A percentile compares a stretch with the other conserved stretches of the same genome.
Conservation (phyloP, 1,140 invertebrate genomes). For the Bursaphelenchus mucronatus region DNA sequence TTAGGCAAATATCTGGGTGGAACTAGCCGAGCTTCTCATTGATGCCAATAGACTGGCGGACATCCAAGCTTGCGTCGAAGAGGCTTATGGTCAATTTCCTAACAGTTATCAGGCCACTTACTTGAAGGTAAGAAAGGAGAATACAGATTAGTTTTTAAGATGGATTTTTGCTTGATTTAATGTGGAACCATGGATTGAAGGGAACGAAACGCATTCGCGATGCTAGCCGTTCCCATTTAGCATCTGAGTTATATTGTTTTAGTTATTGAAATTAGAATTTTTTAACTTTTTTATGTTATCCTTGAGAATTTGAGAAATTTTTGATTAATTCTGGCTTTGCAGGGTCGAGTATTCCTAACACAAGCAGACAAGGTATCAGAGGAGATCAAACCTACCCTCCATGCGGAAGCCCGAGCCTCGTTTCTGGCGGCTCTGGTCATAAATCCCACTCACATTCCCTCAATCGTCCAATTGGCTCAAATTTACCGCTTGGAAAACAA, state of each 20-base stretch:
- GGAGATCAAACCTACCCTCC: slow-evolving; percentile 7
- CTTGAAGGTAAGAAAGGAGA: slow-evolving; percentile 41
- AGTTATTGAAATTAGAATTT: too few species aligned
- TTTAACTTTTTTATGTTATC: slow-evolving; percentile 5
- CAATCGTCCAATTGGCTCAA: slow-evolving; percentile 39
- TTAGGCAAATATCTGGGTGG: slow-evolving; percentile 58
- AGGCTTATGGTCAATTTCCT: slow-evolving; percentile 55
- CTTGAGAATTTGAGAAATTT: too few species aligned
- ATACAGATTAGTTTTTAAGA: slow-evolving; percentile 7
- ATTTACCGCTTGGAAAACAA: slow-evolving; percentile 50
- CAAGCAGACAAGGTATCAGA: slow-evolving; percentile 35
- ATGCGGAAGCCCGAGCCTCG: slow-evolving; percentile 44
- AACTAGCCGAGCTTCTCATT: slow-evolving; percentile 58
- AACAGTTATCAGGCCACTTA: slow-evolving; percentile 59
- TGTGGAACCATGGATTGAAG: not conserved
- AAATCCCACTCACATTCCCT: slow-evolving; percentile 44
- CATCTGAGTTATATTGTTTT: too few species aligned
- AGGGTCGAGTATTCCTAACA: slow-evolving; percentile 48
- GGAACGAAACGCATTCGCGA: too few species aligned
- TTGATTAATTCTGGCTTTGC: not conserved
- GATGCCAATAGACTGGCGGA: slow-evolving; percentile 45
- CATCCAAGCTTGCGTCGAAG: slow-evolving; percentile 55
- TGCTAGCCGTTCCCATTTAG: too few species aligned
- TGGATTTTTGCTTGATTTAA: slow-evolving; percentile 4
- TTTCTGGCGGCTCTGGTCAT: slow-evolving; percentile 54